Conservation (phyloP, 1,140 invertebrate genomes). For the Dendrolimus kikuchii region DNA sequence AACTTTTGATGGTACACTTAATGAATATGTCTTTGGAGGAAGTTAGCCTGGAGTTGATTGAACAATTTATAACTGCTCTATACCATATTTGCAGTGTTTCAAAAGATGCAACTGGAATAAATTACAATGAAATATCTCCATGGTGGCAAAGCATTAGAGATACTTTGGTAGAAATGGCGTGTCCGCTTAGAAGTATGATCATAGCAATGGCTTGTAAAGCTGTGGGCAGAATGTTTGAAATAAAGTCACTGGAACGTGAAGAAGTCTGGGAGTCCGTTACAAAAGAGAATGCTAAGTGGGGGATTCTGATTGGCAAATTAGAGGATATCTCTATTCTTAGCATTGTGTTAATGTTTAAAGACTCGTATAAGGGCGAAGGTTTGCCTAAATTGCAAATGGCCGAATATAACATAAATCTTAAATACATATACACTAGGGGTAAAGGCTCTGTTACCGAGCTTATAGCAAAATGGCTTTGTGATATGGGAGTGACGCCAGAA, state of each 20-base stretch:
- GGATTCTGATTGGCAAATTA: conserved; percentile 87
- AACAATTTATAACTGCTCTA: conserved; percentile 64
- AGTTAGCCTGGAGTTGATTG: conserved; percentile 67
- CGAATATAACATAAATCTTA: conserved; percentile 79
- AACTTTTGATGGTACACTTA: conserved; percentile 79
- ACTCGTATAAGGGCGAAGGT: conserved; percentile 40
- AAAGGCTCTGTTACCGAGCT: conserved; percentile 89
- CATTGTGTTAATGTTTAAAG: conserved; percentile 76
- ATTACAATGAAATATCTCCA: conserved; percentile 78
- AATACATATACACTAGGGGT: conserved; percentile 82
- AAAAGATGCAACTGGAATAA: conserved; percentile 53
- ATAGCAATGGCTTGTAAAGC: conserved; percentile 84
- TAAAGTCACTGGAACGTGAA: conserved; percentile 60
- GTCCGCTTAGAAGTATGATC: conserved; percentile 81
- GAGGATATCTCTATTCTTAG: conserved; percentile 90
- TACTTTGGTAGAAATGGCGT: conserved; percentile 78
- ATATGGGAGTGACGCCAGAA: conserved; percentile 78
- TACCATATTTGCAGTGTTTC: conserved; percentile 57
- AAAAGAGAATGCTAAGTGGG: conserved; percentile 89
- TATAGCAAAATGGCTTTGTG: conserved; percentile 85
- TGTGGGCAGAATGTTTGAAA: conserved; percentile 73
- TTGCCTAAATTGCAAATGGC: conserved; percentile 74
- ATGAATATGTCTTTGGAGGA: conserved; percentile 71
- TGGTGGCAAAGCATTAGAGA: conserved; percentile 86
- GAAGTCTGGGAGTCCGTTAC: conserved; percentile 89